These are phyloP conservation scores for Cyclophora punctaria DNA, from an alignment of 2,888 invertebrate genomes.

Conservation along the genomic window DNA sequence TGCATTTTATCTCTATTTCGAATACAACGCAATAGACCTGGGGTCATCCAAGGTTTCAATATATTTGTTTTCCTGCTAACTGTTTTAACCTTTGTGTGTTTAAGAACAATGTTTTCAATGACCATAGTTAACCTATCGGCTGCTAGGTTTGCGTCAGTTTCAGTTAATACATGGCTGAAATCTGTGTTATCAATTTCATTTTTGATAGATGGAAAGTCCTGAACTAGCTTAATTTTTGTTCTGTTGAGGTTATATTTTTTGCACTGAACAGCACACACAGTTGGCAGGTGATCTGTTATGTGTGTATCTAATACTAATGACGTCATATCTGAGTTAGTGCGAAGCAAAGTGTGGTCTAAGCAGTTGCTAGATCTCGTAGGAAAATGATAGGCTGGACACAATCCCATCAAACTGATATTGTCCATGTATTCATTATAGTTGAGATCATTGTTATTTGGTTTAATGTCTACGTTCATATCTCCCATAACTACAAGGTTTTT, in stretches of 20 bases:
- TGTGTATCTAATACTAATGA: not conserved
- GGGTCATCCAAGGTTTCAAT: constrained; percentile 11
- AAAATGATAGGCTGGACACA: not conserved
- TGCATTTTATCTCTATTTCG: constrained; percentile 13
- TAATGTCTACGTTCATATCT: not conserved
- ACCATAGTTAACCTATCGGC: not conserved
- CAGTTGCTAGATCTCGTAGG: not conserved
- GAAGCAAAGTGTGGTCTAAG: not conserved
- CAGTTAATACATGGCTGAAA: not conserved
- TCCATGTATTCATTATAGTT: not conserved
- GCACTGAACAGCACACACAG: not conserved
- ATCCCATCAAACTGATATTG: not conserved
- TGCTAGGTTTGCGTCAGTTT: not conserved
- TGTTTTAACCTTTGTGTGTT: not conserved
- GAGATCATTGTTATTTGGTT: not conserved
- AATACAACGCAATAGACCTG: constrained; percentile 8
- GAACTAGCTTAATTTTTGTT: not conserved
- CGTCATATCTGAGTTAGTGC: not conserved
- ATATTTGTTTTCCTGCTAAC: constrained; percentile 3
- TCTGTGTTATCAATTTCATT: not conserved
- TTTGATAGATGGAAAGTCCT: not conserved
- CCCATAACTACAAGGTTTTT: not conserved
- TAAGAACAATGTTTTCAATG: not conserved
- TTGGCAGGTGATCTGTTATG: not conserved
- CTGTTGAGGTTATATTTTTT: not conserved